phyloP scores from a whole-genome alignment of 37 sponge, comb jelly and placozoan genomes.

The Axinella damicornis region DNA sequence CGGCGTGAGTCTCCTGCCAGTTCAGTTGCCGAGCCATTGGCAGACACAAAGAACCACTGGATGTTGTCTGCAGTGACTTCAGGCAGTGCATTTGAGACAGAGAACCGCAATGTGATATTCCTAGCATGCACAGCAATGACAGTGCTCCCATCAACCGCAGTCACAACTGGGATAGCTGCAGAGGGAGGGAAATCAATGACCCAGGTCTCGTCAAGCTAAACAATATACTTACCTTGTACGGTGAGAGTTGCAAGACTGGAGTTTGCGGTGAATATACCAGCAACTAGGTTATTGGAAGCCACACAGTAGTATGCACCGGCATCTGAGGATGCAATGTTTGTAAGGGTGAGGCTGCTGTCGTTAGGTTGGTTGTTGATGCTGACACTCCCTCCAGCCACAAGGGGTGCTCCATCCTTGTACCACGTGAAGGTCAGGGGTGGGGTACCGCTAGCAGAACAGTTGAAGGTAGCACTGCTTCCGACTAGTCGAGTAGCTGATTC shows the following conservation, averaged over 20 bases:
- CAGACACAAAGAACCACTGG: conserved; percentile 19
- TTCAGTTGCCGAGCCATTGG: background rate
- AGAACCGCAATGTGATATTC: conserved; percentile 2
- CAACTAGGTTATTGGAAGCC: conserved; percentile 3
- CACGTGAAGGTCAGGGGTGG: conserved; percentile 4
- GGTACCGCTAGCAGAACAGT: conserved; percentile 7
- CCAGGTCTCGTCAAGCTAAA: too few species aligned
- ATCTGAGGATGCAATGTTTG: conserved; percentile 23
- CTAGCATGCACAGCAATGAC: too few species aligned
- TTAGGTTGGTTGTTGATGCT: background rate
- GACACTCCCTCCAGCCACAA: background rate
- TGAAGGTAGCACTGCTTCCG: too few species aligned
- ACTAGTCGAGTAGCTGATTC: too few species aligned
- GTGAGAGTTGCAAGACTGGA: too few species aligned
- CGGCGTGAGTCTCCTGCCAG: background rate
- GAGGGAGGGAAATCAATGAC: background rate
- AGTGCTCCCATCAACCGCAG: too few species aligned
- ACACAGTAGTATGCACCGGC: conserved; percentile 10
- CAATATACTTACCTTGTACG: background rate
- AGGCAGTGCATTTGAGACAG: background rate
- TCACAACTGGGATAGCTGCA: background rate
- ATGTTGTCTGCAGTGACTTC: conserved; percentile 18
- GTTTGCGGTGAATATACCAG: background rate
- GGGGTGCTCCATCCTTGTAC: conserved; percentile 1
- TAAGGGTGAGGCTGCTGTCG: background rate